Percentiles rank a stretch among this genome's conserved stretches.
Conservation (phyloP, 1,140 invertebrate species). For the Apis cerana region DNA sequence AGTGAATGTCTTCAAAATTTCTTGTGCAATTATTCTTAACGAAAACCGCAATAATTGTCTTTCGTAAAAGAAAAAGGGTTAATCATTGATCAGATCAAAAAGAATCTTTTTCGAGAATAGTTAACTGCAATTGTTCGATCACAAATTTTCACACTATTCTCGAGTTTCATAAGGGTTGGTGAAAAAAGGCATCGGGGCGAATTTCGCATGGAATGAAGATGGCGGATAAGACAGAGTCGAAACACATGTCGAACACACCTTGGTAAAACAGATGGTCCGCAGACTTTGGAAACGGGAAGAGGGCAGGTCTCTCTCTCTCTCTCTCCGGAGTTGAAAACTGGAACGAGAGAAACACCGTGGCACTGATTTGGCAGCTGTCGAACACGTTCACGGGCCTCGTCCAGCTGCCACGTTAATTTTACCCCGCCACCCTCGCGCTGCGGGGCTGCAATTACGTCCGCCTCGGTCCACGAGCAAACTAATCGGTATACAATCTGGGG, state of each 20-base stretch:
- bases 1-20: no score
- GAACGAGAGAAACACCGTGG: conserved; percentile 34
- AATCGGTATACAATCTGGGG: conserved; percentile 61
- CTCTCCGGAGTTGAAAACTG: conserved; percentile 8
- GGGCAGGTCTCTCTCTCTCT: no score
- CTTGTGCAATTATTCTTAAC: no score
- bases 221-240: no score
- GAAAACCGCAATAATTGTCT: no score
- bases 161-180: not conserved
- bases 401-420: conserved; percentile 68
- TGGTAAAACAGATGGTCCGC: conserved; percentile 59
- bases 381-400: conserved; percentile 63
- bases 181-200: not conserved
- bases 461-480: conserved; percentile 47
- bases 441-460: conserved; percentile 53
- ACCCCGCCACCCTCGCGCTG: conserved; percentile 38
- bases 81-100: no score
- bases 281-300: conserved; percentile 52
- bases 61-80: no score
- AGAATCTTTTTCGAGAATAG: no score
- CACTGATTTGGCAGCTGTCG: conserved; percentile 70
- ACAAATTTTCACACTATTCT: not conserved
- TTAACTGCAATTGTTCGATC: no score
- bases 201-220: not conserved
- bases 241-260: conserved; percentile 58